phyloP scores from a whole-genome alignment of 2,797 vertebrate genomes.

The Clarias platycephalus region DNA sequence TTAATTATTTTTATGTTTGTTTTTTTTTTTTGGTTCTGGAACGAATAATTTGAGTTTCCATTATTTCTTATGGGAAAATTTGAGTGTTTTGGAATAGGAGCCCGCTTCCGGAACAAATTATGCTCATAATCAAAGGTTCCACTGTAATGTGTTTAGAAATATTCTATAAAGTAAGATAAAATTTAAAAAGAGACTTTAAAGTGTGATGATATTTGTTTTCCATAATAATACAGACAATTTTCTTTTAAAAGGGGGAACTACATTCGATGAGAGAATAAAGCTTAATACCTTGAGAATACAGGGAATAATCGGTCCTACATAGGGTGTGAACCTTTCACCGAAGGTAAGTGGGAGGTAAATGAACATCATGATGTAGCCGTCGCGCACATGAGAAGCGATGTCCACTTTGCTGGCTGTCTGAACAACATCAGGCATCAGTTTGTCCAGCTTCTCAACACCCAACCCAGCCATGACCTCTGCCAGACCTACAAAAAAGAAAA shows the following conservation, averaged over 20 bases:
- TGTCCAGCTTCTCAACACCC: constrained; percentile 96
- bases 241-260: neutral
- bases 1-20: too few relatives aligned
- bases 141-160: neutral
- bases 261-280: neutral
- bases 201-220: neutral
- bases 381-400: constrained; percentile 95
- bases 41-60: too few relatives aligned
- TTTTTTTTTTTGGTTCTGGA: too few relatives aligned
- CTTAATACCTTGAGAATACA: constrained; percentile 93
- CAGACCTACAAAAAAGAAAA: constrained; percentile 76
- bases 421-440: constrained; percentile 98
- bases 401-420: constrained; percentile 96
- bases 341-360: constrained; percentile 98
- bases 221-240: too few relatives aligned
- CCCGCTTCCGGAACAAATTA: too few relatives aligned
- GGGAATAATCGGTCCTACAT: constrained; percentile 96
- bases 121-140: too few relatives aligned
- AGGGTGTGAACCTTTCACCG: constrained; percentile 94
- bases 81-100: too few relatives aligned
- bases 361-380: constrained; percentile 99
- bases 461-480: constrained; percentile 98
- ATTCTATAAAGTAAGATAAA: neutral
- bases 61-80: too few relatives aligned
- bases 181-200: neutral